A percentile compares a stretch with the other conserved stretches of the same genome.
Evolutionary conservation across 1,140 invertebrate genomes (phyloP).

Genomic region (Conopomorpha cramerella): DNA sequence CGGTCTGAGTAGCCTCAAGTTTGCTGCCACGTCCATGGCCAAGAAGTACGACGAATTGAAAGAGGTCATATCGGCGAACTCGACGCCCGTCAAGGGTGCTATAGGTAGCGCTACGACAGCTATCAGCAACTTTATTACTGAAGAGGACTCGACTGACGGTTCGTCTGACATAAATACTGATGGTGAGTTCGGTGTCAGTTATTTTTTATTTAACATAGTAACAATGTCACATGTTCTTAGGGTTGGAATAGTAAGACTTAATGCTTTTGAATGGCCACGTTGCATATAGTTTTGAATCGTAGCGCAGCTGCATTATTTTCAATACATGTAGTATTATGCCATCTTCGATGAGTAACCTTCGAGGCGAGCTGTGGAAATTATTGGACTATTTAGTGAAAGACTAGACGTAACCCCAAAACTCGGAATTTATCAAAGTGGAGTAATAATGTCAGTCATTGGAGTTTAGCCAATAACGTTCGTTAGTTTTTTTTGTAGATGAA

Average conservation of each 20-base stretch:
- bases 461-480: too few species aligned
- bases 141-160: slow-evolving; percentile 47
- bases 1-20: slow-evolving; percentile 82
- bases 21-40: slow-evolving; percentile 81
- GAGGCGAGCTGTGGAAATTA: too few species aligned
- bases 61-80: slow-evolving; percentile 85
- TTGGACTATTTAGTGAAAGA: too few species aligned
- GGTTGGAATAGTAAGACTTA: too few species aligned
- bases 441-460: not conserved
- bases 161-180: slow-evolving; percentile 53
- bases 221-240: too few species aligned
- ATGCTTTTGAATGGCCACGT: too few species aligned
- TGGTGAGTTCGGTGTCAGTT: slow-evolving; percentile 19
- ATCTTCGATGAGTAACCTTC: too few species aligned
- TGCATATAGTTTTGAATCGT: too few species aligned
- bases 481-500: too few species aligned
- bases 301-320: too few species aligned
- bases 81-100: slow-evolving; percentile 77
- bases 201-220: not conserved
- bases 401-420: too few species aligned
- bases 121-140: slow-evolving; percentile 30
- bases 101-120: slow-evolving; percentile 41
- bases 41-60: slow-evolving; percentile 94
- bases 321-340: too few species aligned
- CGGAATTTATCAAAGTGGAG: not conserved